These are phyloP conservation scores for Ceriagrion tenellum DNA, from an alignment of 2,888 invertebrate genomes.

Conservation along the genomic window DNA sequence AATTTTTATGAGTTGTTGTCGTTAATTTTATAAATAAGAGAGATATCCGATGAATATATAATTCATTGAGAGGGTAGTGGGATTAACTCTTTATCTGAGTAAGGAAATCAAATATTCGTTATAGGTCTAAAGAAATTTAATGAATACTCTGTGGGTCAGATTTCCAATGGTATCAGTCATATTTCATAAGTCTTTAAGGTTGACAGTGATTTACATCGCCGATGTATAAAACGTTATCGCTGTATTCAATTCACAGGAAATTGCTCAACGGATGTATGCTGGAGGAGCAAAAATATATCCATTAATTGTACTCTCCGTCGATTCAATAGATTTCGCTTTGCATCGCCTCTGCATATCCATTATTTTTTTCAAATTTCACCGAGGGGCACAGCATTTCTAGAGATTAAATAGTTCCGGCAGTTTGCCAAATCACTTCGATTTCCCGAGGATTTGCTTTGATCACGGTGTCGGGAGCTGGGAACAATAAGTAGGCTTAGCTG, in stretches of 20 bases:
- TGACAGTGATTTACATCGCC: neutral
- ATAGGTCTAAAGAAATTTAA: too few species aligned
- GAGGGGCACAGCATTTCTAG: neutral
- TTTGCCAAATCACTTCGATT: neutral
- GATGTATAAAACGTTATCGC: neutral
- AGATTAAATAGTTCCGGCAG: neutral
- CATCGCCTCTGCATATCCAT: neutral
- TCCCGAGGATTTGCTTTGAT: neutral
- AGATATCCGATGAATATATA: too few species aligned
- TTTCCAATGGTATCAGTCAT: too few species aligned
- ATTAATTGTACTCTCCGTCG: neutral
- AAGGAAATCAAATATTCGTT: too few species aligned
- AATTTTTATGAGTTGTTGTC: too few species aligned
- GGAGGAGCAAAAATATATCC: neutral
- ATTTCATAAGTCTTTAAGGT: neutral
- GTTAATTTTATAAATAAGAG: too few species aligned
- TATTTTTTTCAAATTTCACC: neutral
- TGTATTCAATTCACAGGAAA: neutral
- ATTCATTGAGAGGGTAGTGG: too few species aligned
- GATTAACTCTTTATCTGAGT: too few species aligned
- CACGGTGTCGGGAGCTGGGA: neutral
- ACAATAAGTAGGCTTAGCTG: neutral
- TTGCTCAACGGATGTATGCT: neutral
- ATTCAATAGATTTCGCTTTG: neutral
- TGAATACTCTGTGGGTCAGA: too few species aligned